These are phyloP conservation scores for Spea multiplicata DNA, from an alignment of 2,113 vertebrate species.

Conservation along the genomic window DNA sequence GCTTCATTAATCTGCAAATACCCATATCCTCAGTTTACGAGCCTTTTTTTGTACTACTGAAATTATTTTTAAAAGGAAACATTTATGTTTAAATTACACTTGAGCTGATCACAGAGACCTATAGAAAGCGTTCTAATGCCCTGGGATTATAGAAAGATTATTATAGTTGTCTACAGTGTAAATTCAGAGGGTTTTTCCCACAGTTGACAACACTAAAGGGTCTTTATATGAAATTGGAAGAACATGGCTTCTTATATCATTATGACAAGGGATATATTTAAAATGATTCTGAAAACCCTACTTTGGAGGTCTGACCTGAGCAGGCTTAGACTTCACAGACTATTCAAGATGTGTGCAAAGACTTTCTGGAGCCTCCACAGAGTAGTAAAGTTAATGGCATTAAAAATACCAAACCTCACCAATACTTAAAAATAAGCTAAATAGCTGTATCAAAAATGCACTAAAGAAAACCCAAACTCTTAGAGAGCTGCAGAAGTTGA, in stretches of 20 bases:
- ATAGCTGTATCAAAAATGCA: too few species aligned
- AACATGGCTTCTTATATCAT: background rate
- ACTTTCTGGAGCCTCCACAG: background rate
- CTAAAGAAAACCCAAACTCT: too few species aligned
- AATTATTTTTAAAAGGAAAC: slow-evolving; percentile 17
- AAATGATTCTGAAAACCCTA: slow-evolving; percentile 7
- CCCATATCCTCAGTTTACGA: slow-evolving; percentile 12
- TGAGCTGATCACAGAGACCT: background rate
- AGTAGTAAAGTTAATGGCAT: slow-evolving; percentile 12
- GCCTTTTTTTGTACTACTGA: slow-evolving; percentile 8
- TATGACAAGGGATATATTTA: background rate
- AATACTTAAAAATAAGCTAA: background rate
- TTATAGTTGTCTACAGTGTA: background rate
- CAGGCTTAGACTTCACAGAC: background rate
- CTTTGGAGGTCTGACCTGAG: slow-evolving; percentile 9
- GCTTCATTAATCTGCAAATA: slow-evolving; percentile 13
- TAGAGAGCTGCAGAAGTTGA: too few species aligned
- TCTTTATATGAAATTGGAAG: slow-evolving; percentile 11
- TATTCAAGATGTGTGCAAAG: slow-evolving; percentile 4
- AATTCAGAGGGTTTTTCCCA: slow-evolving; percentile 10
- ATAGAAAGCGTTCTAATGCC: slow-evolving; percentile 28
- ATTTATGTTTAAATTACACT: slow-evolving; percentile 23
- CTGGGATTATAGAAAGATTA: slow-evolving; percentile 22
- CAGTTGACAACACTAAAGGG: background rate
- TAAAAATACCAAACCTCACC: background rate